Base-by-base conservation (phyloP, 2,888 invertebrate genomes). In the Trachelus iudaicus region DNA sequence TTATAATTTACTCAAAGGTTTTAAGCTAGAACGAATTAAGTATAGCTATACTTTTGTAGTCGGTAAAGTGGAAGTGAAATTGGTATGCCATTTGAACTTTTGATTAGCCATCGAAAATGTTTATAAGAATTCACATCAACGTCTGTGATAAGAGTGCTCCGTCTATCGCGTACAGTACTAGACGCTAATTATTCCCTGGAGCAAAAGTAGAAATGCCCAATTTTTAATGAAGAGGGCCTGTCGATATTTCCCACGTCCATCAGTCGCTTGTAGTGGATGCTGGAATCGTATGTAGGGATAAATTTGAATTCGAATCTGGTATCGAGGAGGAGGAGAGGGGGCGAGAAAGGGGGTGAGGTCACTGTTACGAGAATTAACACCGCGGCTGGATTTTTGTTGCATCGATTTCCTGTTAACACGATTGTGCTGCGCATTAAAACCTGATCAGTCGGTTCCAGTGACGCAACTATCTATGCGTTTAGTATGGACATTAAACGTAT, bases 321-420 rank as follows among this genome's bases (percentile, higher is more conserved):
- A 56, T 56, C 56, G 56, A 56, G 23, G 40, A 40, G 0, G 40
- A 15, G 33, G 76, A 6, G 34, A 2, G 73, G 74, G 34, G 15
- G 23, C 15, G 37, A 77, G 73, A 74, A 35, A 37, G 69, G 73
- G 75, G 81, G 81, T 82, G 75, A 78, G 80, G 81, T 82, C 86
- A 81, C 83, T 83, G 79, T 82, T 78, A 83, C 84, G 82, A 85
- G 83, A 86, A 85, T 85, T 82, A 85, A 87, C 84, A 85, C 77
- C 79, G 76, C 76, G 77, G 78, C 79, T 80, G 85, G 83, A 83
- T 84, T 84, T 85, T 85, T 85, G 79, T 77, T 79, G 79, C 81
- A 85, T 85, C 83, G 85, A 87, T 87, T 87, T 87, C 83, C 83
- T 83, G 85, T 87, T 87, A 84, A 87, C 87, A 86, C 83, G 84